Evolutionary conservation across 1,140 invertebrate genomes (phyloP).

Genomic region (Microplitis demolitor): DNA sequence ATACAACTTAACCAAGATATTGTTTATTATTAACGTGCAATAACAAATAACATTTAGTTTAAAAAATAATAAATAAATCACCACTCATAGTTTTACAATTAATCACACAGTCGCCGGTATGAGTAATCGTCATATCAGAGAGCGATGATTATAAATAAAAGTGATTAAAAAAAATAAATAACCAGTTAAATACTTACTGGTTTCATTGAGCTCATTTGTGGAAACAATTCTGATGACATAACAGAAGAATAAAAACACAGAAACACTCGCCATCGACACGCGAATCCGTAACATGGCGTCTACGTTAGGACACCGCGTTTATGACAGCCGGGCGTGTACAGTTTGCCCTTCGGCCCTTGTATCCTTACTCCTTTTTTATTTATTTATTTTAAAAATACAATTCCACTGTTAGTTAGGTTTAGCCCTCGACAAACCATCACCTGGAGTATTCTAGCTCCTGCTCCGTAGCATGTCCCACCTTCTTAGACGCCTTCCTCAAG

Average conservation of each 20-base stretch:
- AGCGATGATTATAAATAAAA: no score
- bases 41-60: neutral
- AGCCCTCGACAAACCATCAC: neutral
- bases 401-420: neutral
- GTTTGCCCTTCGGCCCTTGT: conserved; percentile 1
- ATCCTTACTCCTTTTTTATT: neutral
- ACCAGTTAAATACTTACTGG: conserved; percentile 37
- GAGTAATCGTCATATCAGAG: neutral
- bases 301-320: conserved; percentile 3
- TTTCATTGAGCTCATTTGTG: conserved; percentile 35
- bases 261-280: conserved; percentile 40
- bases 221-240: conserved; percentile 32
- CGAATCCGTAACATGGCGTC: conserved; percentile 50
- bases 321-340: conserved; percentile 47
- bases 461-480: conserved; percentile 11
- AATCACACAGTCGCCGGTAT: no score
- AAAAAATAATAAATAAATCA: no score
- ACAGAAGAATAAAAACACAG: conserved; percentile 32
- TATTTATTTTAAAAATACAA: neutral
- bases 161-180: neutral
- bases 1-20: neutral
- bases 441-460: neutral
- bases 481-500: conserved; percentile 1
- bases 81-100: no score
- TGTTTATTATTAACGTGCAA: neutral